A percentile compares a stretch with the other conserved stretches of the same genome.
Evolutionary conservation across 2,113 vertebrate species (phyloP).

Genomic region (Tupaia chinensis): DNA sequence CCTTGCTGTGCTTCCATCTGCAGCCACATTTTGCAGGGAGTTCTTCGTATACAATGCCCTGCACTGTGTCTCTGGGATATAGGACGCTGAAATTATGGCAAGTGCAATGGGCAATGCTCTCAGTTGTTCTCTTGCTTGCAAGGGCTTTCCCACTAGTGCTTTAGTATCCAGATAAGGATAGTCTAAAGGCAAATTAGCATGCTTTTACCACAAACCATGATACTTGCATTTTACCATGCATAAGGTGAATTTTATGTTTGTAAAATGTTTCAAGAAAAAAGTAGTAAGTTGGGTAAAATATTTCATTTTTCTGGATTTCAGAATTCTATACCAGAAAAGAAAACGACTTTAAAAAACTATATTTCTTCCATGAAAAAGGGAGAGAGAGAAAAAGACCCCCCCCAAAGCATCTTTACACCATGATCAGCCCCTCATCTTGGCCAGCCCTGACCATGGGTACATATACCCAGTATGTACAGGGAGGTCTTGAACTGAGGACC

Average conservation of each 20-base stretch:
- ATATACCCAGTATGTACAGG: no score
- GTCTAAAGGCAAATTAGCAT: neutral
- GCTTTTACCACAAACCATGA: neutral
- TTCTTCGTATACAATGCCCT: neutral
- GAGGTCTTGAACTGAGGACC: no score
- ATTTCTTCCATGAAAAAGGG: no score
- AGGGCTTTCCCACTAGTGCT: neutral
- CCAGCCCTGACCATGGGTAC: no score
- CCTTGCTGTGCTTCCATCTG: constrained; percentile 62
- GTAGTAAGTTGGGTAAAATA: neutral
- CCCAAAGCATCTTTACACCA: no score
- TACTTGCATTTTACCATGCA: neutral
- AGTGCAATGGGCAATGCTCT: neutral
- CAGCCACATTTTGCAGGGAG: neutral
- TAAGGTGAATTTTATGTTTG: neutral
- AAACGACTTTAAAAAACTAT: no score
- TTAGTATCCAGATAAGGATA: neutral
- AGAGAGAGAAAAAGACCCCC: no score
- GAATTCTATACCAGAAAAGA: neutral
- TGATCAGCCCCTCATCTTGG: no score
- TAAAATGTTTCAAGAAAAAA: constrained; percentile 11
- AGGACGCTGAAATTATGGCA: neutral
- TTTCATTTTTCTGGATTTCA: neutral
- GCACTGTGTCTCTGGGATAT: neutral
- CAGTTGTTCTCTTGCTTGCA: neutral